Base-by-base conservation (phyloP, 2,888 invertebrate species). In the Flabesymbios commensalis region DNA sequence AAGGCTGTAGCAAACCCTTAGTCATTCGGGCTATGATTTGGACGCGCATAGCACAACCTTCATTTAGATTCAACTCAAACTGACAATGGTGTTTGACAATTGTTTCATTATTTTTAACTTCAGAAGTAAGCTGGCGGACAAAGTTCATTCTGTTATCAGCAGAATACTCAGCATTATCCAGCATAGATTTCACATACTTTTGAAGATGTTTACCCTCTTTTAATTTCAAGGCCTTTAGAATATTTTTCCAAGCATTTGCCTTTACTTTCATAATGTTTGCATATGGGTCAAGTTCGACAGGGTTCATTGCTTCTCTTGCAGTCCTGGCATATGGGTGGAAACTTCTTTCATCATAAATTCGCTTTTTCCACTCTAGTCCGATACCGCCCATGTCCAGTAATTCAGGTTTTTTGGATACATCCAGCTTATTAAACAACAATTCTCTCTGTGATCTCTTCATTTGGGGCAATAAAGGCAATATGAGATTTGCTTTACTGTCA, bases 311-410 rank as follows among this genome's bases (percentile, higher is more conserved):
- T 24, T 17, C 41, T 29, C 7, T 32, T 17, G 41, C 24, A 22
- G 43, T 43, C 24, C 41, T 7, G 51, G 56, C 24, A 54, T 26
- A 24, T 14, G 43, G 51, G 10, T 19, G 26, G 5, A 54, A 41
- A 24, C 63, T 53, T 17, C 53, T 47, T 1, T 61, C 48, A 53
- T 76, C 74, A 62, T 77, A 79, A 24, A 78, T 65, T 47, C 75
- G 59, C 59, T 75, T 72, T 39, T 73, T 68, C 76, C 77, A 78
- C 10, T 57, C 67, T n/a, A 77, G 32, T 22, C 63, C 58, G 10
- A 77, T 59, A 0, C 42, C 24, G 4, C 28, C 29, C 7, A 67
- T 65, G 32, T 70, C 69, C 5, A 58, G 39, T 1, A 61, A 17
- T 4, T 57, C 59, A 28, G 69, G 67, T 31, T 48, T 63, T 39